A percentile compares a stretch with the other conserved stretches of the same genome.
These are phyloP conservation scores for Cepaea nemoralis DNA, from an alignment of 1,140 invertebrate genomes.

Conservation along the genomic window DNA sequence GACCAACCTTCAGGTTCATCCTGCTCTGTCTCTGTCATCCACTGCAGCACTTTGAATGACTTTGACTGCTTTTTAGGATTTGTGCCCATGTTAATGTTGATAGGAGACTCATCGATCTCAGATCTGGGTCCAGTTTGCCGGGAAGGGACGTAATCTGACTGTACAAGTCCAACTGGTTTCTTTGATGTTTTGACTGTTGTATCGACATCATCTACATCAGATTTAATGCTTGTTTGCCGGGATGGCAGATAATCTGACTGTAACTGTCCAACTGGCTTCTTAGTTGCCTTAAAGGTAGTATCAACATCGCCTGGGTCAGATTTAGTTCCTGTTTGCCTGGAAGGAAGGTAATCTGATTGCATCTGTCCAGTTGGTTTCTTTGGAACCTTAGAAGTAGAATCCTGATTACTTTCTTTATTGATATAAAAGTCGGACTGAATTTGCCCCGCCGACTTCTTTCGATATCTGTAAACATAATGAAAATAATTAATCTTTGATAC, in stretches of 20 bases:
- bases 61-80: slow-evolving; percentile 58
- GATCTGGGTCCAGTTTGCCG: slow-evolving; percentile 30
- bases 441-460: slow-evolving; percentile 36
- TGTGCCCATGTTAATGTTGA: slow-evolving; percentile 42
- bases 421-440: slow-evolving; percentile 36
- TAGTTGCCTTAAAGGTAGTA: not conserved
- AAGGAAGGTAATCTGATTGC: slow-evolving; percentile 35
- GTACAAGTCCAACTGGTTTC: slow-evolving; percentile 36
- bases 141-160: slow-evolving; percentile 33
- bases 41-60: slow-evolving; percentile 67
- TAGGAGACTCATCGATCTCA: slow-evolving; percentile 42
- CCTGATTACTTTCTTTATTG: not conserved
- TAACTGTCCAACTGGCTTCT: slow-evolving; percentile 31
- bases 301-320: slow-evolving; percentile 34
- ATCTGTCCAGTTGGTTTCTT: slow-evolving; percentile 38
- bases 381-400: not conserved
- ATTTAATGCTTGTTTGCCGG: slow-evolving; percentile 20
- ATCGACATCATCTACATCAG: slow-evolving; percentile 31
- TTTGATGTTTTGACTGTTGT: not conserved
- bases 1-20: slow-evolving; percentile 43
- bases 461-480: not conserved
- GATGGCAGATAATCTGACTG: slow-evolving; percentile 34
- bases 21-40: slow-evolving; percentile 64
- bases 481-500: not conserved
- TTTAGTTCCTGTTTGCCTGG: slow-evolving; percentile 13